Percentiles rank a stretch among this genome's conserved stretches.
Evolutionary conservation across 2,888 invertebrate genomes (phyloP).

Genomic region (Hartigia nigra): DNA sequence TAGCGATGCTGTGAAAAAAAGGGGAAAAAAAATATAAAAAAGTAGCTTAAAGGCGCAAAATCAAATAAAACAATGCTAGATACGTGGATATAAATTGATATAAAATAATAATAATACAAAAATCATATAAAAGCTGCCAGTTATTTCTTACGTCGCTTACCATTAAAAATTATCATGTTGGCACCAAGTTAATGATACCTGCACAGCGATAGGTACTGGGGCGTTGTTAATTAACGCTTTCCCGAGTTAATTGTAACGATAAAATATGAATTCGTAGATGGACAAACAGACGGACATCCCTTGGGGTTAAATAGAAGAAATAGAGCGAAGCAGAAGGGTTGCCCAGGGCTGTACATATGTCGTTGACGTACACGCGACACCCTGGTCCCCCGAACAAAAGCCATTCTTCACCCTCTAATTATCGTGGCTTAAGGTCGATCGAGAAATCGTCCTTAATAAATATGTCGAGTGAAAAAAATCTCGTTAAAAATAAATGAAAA

Average conservation of each 20-base stretch:
- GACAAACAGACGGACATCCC: slow-evolving; percentile 6
- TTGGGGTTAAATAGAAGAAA: slow-evolving; percentile 1
- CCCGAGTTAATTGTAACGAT: neutral
- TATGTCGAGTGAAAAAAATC: neutral
- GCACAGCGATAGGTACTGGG: neutral
- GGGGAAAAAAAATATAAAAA: neutral
- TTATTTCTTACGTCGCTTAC: slow-evolving; percentile 14
- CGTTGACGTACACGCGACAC: slow-evolving; percentile 31
- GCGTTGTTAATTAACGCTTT: neutral
- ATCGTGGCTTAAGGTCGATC: slow-evolving; percentile 1
- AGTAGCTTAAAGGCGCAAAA: slow-evolving; percentile 5
- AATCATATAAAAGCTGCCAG: slow-evolving; percentile 7
- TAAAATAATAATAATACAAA: slow-evolving; percentile 8
- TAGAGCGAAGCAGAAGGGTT: slow-evolving; percentile 21
- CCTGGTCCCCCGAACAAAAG: slow-evolving; percentile 13
- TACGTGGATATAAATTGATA: neutral
- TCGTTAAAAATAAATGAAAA: neutral
- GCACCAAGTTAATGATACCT: neutral
- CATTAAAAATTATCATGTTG: slow-evolving; percentile 12
- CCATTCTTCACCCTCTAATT: slow-evolving; percentile 16
- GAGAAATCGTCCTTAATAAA: slow-evolving; percentile 15
- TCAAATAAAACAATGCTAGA: neutral
- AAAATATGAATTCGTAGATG: neutral
- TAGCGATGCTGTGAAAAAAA: neutral
- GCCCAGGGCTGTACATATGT: slow-evolving; percentile 32